phyloP scores from a whole-genome alignment of 2,797 vertebrate species.

The Artibeus lituratus region DNA sequence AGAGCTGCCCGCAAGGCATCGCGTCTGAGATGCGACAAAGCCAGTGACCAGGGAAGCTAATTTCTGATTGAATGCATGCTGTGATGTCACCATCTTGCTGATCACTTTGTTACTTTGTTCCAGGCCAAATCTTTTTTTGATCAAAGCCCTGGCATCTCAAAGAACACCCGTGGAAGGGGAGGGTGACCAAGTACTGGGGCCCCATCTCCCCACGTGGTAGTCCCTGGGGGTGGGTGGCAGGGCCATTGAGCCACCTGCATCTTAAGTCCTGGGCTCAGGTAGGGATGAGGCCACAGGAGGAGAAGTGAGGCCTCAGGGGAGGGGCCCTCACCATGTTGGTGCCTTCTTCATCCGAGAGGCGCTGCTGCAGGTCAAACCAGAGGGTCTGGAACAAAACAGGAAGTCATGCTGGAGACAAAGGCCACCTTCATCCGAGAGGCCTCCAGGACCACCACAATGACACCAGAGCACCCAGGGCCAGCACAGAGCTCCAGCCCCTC shows the following conservation, averaged over 20 bases:
- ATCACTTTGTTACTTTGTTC: rapidly evolving
- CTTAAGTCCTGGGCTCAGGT: not conserved
- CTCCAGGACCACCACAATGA: not conserved
- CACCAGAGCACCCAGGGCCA: rapidly evolving
- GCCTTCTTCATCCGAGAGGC: conserved; percentile 93
- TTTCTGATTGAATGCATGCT: rapidly evolving
- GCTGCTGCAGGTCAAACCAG: conserved; percentile 97
- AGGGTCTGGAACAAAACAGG: conserved; percentile 85
- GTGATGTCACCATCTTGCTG: rapidly evolving
- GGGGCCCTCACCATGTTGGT: conserved; percentile 87
- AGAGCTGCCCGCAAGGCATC: not conserved
- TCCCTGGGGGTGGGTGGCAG: rapidly evolving
- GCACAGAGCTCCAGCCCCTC: not conserved
- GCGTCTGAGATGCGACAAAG: rapidly evolving
- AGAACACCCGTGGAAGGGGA: rapidly evolving
- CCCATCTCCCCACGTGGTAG: not conserved
- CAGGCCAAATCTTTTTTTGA: not conserved
- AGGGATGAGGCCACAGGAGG: not conserved
- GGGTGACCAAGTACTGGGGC: not conserved
- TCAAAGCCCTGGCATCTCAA: not conserved
- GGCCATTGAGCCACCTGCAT: rapidly evolving
- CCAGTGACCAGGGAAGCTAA: rapidly evolving
- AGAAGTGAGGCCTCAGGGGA: not conserved
- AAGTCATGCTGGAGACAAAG: not conserved
- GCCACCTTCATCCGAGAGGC: not conserved